Conservation (phyloP, 2,888 invertebrate genomes). For the Malthinus seriepunctatus region DNA sequence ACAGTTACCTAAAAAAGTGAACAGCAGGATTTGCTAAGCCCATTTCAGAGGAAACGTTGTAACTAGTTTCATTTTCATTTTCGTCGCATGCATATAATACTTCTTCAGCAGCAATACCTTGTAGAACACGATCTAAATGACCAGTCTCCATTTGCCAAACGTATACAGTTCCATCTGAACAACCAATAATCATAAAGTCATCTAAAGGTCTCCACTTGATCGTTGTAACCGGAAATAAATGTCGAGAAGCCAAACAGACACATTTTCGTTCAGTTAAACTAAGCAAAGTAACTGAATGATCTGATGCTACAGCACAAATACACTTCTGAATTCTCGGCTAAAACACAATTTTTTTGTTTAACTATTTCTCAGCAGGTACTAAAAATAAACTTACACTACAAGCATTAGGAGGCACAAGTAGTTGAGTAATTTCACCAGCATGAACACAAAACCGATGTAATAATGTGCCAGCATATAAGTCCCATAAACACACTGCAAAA, state of each 20-base stretch:
- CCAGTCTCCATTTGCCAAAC: slow-evolving; percentile 99
- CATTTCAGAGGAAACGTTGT: slow-evolving; percentile 63
- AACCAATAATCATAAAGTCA: slow-evolving; percentile 97
- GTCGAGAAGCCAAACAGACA: slow-evolving; percentile 87
- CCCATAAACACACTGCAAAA: slow-evolving; percentile 97
- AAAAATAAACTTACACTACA: slow-evolving; percentile 67
- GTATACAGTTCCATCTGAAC: slow-evolving; percentile 96
- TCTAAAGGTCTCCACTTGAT: slow-evolving; percentile 97
- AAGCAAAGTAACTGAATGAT: slow-evolving; percentile 94
- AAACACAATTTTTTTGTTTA: slow-evolving; percentile 30
- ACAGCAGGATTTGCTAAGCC: slow-evolving; percentile 91
- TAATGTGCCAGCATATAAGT: slow-evolving; percentile 84
- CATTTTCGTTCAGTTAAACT: slow-evolving; percentile 93
- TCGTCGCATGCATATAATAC: slow-evolving; percentile 94
- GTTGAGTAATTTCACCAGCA: slow-evolving; percentile 94
- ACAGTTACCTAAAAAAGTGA: slow-evolving; percentile 83
- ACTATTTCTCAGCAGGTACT: background rate
- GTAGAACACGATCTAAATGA: slow-evolving; percentile 92
- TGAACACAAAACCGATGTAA: slow-evolving; percentile 97
- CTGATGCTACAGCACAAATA: slow-evolving; percentile 95
- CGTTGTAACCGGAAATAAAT: slow-evolving; percentile 92
- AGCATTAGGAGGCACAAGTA: slow-evolving; percentile 91
- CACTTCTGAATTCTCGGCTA: slow-evolving; percentile 91
- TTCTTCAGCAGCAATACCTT: slow-evolving; percentile 95
- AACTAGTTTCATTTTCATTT: slow-evolving; percentile 61